Conservation (phyloP, 35 echinoderm and acorn worm genomes). For the Chiridota heheva region DNA sequence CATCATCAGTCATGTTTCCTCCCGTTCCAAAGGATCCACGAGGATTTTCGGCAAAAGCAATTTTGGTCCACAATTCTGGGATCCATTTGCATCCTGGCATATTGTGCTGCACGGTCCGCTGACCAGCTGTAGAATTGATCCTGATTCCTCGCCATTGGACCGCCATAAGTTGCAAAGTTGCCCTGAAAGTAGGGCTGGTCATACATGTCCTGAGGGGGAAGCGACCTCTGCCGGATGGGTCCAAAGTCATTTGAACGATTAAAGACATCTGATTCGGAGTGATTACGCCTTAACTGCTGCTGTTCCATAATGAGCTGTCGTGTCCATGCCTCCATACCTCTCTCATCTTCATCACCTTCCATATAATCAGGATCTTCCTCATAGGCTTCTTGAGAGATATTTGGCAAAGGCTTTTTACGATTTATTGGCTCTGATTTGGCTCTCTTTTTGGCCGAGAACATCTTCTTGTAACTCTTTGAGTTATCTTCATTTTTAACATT, state of each 20-base stretch:
- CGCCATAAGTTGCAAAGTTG: constrained; percentile 1
- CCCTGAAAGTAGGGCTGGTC: constrained; percentile 39
- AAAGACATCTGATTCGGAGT: constrained; percentile 73
- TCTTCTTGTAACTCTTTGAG: constrained; percentile 28
- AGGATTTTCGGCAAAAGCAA: constrained; percentile 1
- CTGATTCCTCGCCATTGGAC: no score
- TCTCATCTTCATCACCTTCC: neutral
- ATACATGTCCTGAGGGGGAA: constrained; percentile 5
- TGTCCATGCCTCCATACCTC: constrained; percentile 60
- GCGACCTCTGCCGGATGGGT: constrained; percentile 19
- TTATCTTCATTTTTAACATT: constrained; percentile 35
- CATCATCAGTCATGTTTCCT: constrained; percentile 4
- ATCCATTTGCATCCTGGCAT: constrained; percentile 77
- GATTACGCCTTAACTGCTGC: constrained; percentile 58
- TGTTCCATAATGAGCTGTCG: constrained; percentile 58
- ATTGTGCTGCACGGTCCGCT: constrained; percentile 69
- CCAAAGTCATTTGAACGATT: neutral
- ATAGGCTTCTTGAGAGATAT: constrained; percentile 71
- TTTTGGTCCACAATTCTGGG: constrained; percentile 14
- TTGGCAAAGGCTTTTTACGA: constrained; percentile 63
- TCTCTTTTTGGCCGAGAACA: constrained; percentile 34
- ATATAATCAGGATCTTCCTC: constrained; percentile 15
- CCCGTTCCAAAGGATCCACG: neutral
- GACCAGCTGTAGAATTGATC: constrained; percentile 75
- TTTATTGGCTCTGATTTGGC: constrained; percentile 60